These are phyloP conservation scores for Cassiopea xamachana DNA, from an alignment of 30 jellyfish, hydroid and myxozoan species.

Conservation along the genomic window DNA sequence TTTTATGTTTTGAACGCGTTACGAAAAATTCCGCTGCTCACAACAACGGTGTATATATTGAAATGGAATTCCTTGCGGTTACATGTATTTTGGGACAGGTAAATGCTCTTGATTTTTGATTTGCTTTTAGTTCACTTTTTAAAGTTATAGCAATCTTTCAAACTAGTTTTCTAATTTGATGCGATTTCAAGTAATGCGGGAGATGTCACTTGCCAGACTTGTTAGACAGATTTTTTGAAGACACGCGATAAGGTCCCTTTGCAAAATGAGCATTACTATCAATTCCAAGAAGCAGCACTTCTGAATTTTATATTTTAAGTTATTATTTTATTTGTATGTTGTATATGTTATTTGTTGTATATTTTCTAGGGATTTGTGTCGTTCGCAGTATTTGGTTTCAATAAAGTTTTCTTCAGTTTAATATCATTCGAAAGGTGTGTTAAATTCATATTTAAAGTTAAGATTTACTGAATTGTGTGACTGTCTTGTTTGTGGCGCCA, in stretches of 20 bases:
- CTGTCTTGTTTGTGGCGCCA: no score
- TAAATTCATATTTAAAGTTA: not conserved
- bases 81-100: constrained; percentile 87
- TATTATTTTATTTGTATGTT: no score
- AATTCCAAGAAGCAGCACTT: no score
- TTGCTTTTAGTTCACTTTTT: no score
- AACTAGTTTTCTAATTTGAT: no score
- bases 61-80: constrained; percentile 74
- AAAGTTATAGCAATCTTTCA: no score
- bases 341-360: not conserved
- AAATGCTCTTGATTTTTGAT: not conserved
- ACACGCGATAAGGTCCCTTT: no score
- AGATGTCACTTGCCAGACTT: no score
- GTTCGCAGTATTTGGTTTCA: constrained; percentile 85
- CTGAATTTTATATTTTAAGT: no score
- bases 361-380: constrained; percentile 80
- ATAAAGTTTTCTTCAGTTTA: constrained; percentile 67
- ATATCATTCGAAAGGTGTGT: constrained; percentile 75
- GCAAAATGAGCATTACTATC: no score
- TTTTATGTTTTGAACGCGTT: constrained; percentile 54
- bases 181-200: no score
- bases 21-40: constrained; percentile 19
- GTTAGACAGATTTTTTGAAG: no score
- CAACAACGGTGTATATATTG: constrained; percentile 69
- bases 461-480: not conserved